Evolutionary conservation across 2,797 vertebrate species (phyloP), one percentile per base, ranked within the genome.

Genomic region (Lithobates sylvaticus): DNA sequence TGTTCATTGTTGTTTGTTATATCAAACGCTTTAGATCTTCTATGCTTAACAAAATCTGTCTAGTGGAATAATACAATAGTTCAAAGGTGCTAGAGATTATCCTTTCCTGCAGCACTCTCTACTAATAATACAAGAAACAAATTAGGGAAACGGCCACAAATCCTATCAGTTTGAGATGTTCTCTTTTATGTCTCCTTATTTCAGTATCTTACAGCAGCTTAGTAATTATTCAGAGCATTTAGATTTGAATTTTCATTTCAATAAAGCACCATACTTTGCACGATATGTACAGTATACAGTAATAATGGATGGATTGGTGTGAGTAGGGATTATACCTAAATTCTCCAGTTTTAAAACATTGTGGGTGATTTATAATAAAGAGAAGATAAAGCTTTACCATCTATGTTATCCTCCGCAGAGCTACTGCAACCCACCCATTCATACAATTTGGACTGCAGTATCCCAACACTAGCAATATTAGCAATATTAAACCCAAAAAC

Each of bases 1-100:
- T 64, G 42, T 86, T 86, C 61, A 81, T 82, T 78, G 34, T 78
- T 86, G 64, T 76, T 58, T 72, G 65, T 65, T 61, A 82, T 7
- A 27, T 78, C 36, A 78, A 61, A 23, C 44, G 2, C 44, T 47
- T 47, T 47, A 47, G 12, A 61, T 61, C 54, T n/a, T n/a, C 8
- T 23, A 23, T 61, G 1, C 54, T 4, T 23, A 21, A 61, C 21
- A 23, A 61, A 61, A 32, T 8, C 58, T 26, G 44, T 71, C 15
- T 71, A 77, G 82, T 86, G 36, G 69, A 83, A 58, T 78, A 71
- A 83, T 73, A 77, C 36, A 83, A 61, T 26, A 78, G 67, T 54
- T 78, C 23, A 73, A 65, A 77, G 85, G 64, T 78, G 47, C 32
- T 15, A 10, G 64, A 42, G 39, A 65, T 77, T 83, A 79, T 86